phyloP scores from a whole-genome alignment of 2,113 vertebrate species.

The Tachycineta bicolor region DNA sequence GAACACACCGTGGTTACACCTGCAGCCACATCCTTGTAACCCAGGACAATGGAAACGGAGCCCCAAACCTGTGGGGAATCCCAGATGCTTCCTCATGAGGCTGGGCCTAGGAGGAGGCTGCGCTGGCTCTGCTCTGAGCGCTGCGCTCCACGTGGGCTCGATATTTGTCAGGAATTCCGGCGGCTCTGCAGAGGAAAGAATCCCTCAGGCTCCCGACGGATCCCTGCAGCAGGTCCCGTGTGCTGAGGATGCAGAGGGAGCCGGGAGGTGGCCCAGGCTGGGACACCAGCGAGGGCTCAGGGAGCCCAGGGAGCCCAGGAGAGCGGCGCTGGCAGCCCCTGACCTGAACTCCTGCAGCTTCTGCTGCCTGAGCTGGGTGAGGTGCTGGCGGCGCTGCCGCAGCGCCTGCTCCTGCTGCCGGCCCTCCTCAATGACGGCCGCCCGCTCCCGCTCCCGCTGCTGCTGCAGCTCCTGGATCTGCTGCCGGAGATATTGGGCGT shows the following conservation, averaged over 20 bases:
- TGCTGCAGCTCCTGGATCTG: neutral
- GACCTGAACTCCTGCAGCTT: neutral
- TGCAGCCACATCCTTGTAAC: neutral
- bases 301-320: neutral
- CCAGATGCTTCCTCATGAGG: fast-evolving
- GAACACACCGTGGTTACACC: neutral
- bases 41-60: neutral
- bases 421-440: neutral
- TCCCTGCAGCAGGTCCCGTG: neutral
- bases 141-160: neutral
- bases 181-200: neutral
- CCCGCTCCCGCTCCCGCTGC: neutral
- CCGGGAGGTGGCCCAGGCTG: neutral
- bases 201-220: neutral
- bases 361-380: neutral
- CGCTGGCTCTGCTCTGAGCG: fast-evolving
- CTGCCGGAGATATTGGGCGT: neutral
- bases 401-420: neutral
- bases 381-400: neutral
- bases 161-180: neutral
- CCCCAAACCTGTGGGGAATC: neutral
- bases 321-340: neutral
- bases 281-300: neutral
- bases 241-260: neutral
- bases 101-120: neutral